Evolutionary conservation across 2,888 invertebrate genomes (phyloP).

Genomic region (Cheilosia urbana): DNA sequence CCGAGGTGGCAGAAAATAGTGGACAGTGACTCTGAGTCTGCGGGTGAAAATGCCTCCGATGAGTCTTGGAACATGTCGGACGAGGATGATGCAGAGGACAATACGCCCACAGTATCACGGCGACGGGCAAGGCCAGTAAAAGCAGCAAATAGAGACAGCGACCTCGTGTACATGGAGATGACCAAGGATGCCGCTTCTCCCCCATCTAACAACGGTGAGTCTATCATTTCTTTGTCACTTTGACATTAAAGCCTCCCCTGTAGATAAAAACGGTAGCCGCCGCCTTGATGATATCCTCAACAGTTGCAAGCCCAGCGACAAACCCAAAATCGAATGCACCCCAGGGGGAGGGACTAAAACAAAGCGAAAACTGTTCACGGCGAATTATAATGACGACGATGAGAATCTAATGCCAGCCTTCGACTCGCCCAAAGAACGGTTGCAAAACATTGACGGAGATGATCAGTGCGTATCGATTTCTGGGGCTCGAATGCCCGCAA

Average conservation of each 20-base stretch:
- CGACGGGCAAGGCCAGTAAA: background rate
- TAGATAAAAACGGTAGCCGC: conserved; percentile 77
- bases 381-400: conserved; percentile 79
- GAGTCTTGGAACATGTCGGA: conserved; percentile 70
- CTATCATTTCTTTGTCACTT: background rate
- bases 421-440: conserved; percentile 49
- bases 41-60: conserved; percentile 78
- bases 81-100: conserved; percentile 60
- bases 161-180: conserved; percentile 81
- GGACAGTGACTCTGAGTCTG: conserved; percentile 77
- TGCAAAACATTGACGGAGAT: conserved; percentile 63
- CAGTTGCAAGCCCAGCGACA: conserved; percentile 78
- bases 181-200: conserved; percentile 78
- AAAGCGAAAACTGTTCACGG: conserved; percentile 81
- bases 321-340: conserved; percentile 78
- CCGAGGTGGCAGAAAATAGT: conserved; percentile 78
- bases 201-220: conserved; percentile 78
- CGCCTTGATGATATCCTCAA: conserved; percentile 79
- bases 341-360: conserved; percentile 75
- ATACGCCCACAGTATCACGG: conserved; percentile 35
- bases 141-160: conserved; percentile 34
- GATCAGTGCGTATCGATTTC: conserved; percentile 47
- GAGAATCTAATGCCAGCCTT: conserved; percentile 57
- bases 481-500: conserved; percentile 73
- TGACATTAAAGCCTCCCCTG: background rate